Percentiles rank a stretch among this genome's conserved stretches.
These are phyloP conservation scores for Himalopsyche kuldschensis DNA, from an alignment of 2,888 invertebrate species.

Conservation along the genomic window DNA sequence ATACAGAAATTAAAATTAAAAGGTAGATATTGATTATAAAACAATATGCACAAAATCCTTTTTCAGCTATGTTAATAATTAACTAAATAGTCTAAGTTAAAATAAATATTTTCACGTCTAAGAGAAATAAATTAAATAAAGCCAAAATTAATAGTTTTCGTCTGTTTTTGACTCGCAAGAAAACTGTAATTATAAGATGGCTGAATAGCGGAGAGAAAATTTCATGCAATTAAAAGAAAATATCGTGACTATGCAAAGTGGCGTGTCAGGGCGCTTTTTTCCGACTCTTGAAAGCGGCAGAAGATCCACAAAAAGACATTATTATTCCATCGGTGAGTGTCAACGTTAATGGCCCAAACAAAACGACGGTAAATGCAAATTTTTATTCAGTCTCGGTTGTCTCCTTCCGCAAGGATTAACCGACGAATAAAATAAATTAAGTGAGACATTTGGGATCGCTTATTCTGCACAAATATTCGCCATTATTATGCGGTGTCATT, in stretches of 20 bases:
- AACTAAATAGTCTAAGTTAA: too few species aligned
- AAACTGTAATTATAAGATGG: neutral
- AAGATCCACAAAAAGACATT: slow-evolving; percentile 15
- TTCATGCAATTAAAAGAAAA: neutral
- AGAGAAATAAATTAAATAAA: too few species aligned
- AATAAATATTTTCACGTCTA: too few species aligned
- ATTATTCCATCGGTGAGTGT: slow-evolving; percentile 28
- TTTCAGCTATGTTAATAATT: too few species aligned
- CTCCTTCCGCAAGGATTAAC: slow-evolving; percentile 8
- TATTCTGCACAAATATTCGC: neutral
- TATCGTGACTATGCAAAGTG: neutral
- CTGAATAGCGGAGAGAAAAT: neutral
- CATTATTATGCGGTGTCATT: neutral
- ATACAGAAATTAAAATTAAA: too few species aligned
- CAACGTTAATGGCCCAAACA: slow-evolving; percentile 29
- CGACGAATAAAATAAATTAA: slow-evolving; percentile 22
- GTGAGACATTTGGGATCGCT: neutral
- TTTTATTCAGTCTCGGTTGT: slow-evolving; percentile 4
- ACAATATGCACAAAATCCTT: too few species aligned
- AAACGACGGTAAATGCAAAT: slow-evolving; percentile 28
- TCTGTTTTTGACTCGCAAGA: too few species aligned
- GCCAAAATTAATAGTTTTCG: too few species aligned
- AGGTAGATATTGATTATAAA: too few species aligned
- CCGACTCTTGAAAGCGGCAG: neutral
- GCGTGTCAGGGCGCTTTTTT: neutral